Conservation (phyloP, 37 sponge, comb jelly and placozoan species). For the Cladorhizidae sp. region DNA sequence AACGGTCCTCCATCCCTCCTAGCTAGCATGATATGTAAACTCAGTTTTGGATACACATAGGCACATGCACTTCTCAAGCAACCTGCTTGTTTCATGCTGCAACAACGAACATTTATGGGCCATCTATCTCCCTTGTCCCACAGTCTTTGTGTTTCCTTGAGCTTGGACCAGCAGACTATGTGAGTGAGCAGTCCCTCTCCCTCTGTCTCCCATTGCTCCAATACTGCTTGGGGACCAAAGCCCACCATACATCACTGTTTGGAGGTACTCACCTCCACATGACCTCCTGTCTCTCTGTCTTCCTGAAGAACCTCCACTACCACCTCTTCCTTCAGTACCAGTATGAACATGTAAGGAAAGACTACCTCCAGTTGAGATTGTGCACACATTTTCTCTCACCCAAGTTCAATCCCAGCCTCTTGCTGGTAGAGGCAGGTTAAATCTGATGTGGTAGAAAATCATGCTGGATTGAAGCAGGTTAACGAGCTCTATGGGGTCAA, state of each 20-base stretch:
- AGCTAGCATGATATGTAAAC: too few relatives aligned
- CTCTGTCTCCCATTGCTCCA: constrained; percentile 12
- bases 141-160: constrained; percentile 48
- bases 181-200: constrained; percentile 35
- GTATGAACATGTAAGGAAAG: constrained; percentile 70
- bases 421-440: too few relatives aligned
- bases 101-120: not conserved
- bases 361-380: too few relatives aligned
- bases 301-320: constrained; percentile 65
- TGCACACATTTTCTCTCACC: too few relatives aligned
- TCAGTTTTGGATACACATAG: not conserved
- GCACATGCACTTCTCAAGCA: not conserved
- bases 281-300: constrained; percentile 67
- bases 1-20: too few relatives aligned
- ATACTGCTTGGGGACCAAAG: constrained; percentile 1
- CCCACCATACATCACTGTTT: constrained; percentile 39
- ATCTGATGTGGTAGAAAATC: too few relatives aligned
- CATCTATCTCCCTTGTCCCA: not conserved
- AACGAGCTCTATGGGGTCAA: too few relatives aligned
- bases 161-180: constrained; percentile 45
- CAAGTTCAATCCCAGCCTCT: too few relatives aligned
- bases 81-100: not conserved
- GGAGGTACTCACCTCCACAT: constrained; percentile 22
- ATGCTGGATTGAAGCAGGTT: too few relatives aligned
- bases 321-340: constrained; percentile 57